These are phyloP conservation scores for Melanerpes formicivorus DNA, from an alignment of 2,113 vertebrate genomes.

Conservation along the genomic window DNA sequence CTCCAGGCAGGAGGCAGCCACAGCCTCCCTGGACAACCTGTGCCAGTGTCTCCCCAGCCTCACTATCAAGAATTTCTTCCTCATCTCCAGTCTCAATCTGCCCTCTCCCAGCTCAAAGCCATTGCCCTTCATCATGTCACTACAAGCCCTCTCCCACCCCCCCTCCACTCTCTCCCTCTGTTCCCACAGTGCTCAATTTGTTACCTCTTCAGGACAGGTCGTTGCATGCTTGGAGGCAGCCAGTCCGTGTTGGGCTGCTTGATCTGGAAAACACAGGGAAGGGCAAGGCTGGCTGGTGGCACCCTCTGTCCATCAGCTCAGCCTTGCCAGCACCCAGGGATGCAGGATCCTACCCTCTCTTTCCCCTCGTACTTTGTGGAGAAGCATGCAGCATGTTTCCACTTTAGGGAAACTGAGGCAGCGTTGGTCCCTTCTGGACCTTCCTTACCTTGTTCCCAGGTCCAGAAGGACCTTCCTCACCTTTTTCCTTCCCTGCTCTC, in stretches of 20 bases:
- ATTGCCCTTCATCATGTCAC: too few relatives aligned
- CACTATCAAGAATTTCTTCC: too few relatives aligned
- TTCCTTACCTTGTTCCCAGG: too few relatives aligned
- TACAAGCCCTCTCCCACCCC: background rate
- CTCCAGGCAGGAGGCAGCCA: too few relatives aligned
- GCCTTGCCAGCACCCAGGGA: background rate
- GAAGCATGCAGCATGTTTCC: background rate
- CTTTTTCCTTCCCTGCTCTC: too few relatives aligned
- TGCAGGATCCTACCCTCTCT: background rate
- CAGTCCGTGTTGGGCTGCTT: conserved; percentile 89
- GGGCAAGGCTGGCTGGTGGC: background rate
- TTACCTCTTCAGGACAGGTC: conserved; percentile 88
- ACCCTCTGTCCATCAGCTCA: background rate
- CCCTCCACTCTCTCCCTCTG: background rate
- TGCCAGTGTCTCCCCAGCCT: too few relatives aligned
- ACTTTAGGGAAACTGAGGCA: background rate
- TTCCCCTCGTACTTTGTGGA: background rate
- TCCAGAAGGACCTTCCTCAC: too few relatives aligned
- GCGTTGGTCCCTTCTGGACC: background rate
- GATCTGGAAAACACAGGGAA: conserved; percentile 74
- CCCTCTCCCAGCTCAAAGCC: too few relatives aligned
- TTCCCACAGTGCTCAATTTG: background rate
- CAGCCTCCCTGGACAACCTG: too few relatives aligned
- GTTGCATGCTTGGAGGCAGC: conserved; percentile 81
- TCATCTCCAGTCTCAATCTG: too few relatives aligned